A percentile compares a stretch with the other conserved stretches of the same genome.
These are phyloP conservation scores for Steinernema scapterisci DNA, from an alignment of 2,888 invertebrate species.

Conservation along the genomic window DNA sequence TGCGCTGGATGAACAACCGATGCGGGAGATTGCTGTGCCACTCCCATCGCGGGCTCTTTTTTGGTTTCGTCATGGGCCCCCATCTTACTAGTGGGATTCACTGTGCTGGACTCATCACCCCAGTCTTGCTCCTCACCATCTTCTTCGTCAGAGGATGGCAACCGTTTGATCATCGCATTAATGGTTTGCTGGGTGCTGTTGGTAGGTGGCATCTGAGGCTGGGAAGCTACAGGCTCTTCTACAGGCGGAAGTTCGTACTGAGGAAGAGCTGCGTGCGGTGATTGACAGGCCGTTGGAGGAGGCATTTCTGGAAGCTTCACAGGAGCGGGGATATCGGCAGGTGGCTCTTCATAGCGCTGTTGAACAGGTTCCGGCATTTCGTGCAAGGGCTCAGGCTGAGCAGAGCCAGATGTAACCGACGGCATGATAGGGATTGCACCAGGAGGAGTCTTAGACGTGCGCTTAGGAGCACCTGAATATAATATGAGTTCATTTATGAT, in stretches of 20 bases:
- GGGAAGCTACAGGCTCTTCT: conserved; percentile 11
- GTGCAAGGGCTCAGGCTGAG: not conserved
- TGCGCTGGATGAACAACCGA: conserved; percentile 19
- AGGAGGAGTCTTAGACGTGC: conserved; percentile 9
- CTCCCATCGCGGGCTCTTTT: not conserved
- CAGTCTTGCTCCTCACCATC: conserved; percentile 40
- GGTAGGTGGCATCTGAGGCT: conserved; percentile 1
- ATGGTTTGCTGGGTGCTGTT: conserved; percentile 9
- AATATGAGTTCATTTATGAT: not conserved
- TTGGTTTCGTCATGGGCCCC: not conserved
- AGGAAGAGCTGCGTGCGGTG: conserved; percentile 21
- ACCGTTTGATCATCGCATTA: conserved; percentile 20
- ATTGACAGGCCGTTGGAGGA: conserved; percentile 22
- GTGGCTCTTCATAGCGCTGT: conserved; percentile 9
- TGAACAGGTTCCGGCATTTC: not conserved
- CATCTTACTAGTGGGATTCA: not conserved
- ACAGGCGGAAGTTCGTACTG: conserved; percentile 30
- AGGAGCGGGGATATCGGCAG: not conserved
- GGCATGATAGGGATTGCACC: conserved; percentile 27
- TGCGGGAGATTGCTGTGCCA: conserved; percentile 33
- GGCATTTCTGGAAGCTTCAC: not conserved
- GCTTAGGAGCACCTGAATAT: conserved; percentile 23
- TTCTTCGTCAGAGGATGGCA: conserved; percentile 38
- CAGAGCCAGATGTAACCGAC: not conserved
- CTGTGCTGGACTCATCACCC: conserved; percentile 34